Evolutionary conservation across 2,888 invertebrate species (phyloP).

Genomic region (Torymus texanus): DNA sequence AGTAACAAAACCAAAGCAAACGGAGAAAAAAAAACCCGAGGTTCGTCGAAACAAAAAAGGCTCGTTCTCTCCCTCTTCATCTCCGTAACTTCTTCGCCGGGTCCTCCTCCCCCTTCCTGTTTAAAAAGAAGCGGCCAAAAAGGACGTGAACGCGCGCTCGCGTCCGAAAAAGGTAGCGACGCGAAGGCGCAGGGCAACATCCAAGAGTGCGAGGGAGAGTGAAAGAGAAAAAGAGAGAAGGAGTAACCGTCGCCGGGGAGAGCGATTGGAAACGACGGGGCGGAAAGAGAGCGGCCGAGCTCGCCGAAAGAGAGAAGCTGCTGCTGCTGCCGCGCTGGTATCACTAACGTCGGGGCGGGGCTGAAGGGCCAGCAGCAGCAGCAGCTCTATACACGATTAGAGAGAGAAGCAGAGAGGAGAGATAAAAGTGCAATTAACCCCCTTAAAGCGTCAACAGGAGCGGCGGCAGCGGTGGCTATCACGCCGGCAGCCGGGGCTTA

Average conservation of each 20-base stretch:
- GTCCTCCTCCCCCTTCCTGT: constrained; percentile 6
- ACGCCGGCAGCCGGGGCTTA: constrained; percentile 22
- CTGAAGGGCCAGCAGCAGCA: too few species aligned
- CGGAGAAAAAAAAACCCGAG: neutral
- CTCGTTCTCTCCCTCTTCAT: neutral
- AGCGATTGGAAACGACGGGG: constrained; percentile 48
- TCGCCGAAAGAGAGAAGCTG: constrained; percentile 25
- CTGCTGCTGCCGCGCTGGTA: neutral
- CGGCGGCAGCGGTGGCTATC: constrained; percentile 24
- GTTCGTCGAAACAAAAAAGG: neutral
- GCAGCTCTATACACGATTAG: constrained; percentile 19
- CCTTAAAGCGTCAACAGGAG: constrained; percentile 60
- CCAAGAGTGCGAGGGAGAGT: constrained; percentile 1
- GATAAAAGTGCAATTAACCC: constrained; percentile 63
- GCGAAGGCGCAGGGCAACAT: too few species aligned
- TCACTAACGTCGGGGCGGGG: too few species aligned
- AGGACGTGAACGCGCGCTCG: neutral
- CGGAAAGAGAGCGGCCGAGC: constrained; percentile 24
- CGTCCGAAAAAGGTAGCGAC: too few species aligned
- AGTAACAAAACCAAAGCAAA: constrained; percentile 4
- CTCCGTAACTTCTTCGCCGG: neutral
- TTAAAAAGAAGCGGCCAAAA: neutral
- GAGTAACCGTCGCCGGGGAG: neutral
- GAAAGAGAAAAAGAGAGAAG: neutral
- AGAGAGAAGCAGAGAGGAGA: constrained; percentile 20